Evolutionary conservation across 2,113 vertebrate genomes (phyloP), one percentile per base, ranked within the genome.

Genomic region (Antechinus stuartii): DNA sequence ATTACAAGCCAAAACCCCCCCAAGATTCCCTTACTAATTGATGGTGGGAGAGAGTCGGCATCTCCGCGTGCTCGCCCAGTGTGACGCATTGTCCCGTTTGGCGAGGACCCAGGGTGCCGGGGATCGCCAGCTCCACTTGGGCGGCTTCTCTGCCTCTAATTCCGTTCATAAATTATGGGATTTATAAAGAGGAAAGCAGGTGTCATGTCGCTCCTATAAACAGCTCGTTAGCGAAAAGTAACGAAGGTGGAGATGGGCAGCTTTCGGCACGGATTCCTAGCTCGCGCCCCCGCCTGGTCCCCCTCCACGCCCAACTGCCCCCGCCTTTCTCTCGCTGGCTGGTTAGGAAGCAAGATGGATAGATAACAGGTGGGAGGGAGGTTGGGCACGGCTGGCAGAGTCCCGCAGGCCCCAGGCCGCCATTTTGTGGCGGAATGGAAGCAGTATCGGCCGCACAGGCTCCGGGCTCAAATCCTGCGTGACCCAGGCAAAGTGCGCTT

Each of bases 151-250:
- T 97, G 97, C 97, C 95, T 90, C 98, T 98, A 98, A 98, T 98
- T 97, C 98, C 96, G 96, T 98, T 97, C 97, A 98, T 98, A 98
- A 98, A 98, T 98, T 98, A 98, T 96, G 98, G 97, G 98, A 97
- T 97, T 98, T 98, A 98, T 98, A 98, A 98, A 98, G 98, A 98
- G 98, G 98, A 98, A 98, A 98, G 97, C 97, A 97, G 97, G 97
- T 98, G 97, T 98, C 98, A 97, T 95, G 97, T 97, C 52, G 0
- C 93, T 97, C 96, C 98, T 97, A 98, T 97, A 98, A 98, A 98
- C 98, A 98, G 97, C 98, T 98, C 54, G 94, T 98, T 98, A 98
- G 98, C 97, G 97, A 97, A 98, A 98, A 97, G 96, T 96, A 98
- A 98, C 23, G 0, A 97, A 98, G 96, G 97, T 96, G 96, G 96